Evolutionary conservation across 2,797 vertebrate genomes (phyloP).

Genomic region (Ispidina lecontei): DNA sequence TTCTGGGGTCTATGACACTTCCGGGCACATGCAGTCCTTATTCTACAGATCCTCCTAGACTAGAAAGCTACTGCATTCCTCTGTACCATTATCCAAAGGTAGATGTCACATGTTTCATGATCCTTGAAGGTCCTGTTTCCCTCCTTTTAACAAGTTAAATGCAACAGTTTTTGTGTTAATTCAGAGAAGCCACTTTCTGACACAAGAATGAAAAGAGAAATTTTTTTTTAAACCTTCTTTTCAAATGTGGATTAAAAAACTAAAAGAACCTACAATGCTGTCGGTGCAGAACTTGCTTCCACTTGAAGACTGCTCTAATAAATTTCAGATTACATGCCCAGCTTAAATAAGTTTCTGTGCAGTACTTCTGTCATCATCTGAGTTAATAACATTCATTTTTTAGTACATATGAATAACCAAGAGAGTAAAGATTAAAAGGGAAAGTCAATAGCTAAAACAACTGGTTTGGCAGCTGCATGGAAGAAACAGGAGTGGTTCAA

Average conservation of each 20-base stretch:
- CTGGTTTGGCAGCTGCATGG: constrained; percentile 45
- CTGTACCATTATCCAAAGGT: rapidly evolving
- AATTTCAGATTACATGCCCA: constrained; percentile 23
- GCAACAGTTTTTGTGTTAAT: background rate
- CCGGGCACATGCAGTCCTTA: rapidly evolving
- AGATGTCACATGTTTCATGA: rapidly evolving
- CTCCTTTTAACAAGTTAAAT: background rate
- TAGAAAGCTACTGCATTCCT: background rate
- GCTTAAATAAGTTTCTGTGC: constrained; percentile 55
- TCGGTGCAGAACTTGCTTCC: background rate
- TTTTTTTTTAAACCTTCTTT: background rate
- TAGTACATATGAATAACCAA: constrained; percentile 4
- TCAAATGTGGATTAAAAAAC: background rate
- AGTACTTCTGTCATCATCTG: constrained; percentile 5
- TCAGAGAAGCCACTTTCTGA: background rate
- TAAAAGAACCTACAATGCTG: background rate
- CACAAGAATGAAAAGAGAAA: background rate
- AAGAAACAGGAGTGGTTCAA: constrained; percentile 47
- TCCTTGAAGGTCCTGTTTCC: background rate
- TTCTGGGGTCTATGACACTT: background rate
- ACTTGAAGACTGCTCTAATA: constrained; percentile 33
- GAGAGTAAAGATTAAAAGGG: constrained; percentile 51
- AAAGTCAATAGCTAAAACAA: constrained; percentile 57
- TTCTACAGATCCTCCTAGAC: background rate
- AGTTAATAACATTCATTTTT: constrained; percentile 56